Percentiles rank a stretch among this genome's conserved stretches.
These are phyloP conservation scores for Chlorodrepanis virens DNA, from an alignment of 2,113 vertebrate species.

Conservation along the genomic window DNA sequence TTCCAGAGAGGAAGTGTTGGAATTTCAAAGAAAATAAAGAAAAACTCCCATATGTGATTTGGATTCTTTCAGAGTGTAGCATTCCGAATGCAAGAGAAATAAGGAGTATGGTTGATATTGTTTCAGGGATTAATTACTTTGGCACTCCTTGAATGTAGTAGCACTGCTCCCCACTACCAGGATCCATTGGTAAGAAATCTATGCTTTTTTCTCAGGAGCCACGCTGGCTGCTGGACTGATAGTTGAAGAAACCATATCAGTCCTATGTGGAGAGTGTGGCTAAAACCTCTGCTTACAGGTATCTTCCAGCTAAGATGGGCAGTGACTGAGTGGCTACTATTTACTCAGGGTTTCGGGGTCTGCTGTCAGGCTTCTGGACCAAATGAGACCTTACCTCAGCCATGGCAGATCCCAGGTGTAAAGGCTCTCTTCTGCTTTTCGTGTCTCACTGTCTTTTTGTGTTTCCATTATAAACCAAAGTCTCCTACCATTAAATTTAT, in stretches of 20 bases:
- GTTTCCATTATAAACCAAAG: not conserved
- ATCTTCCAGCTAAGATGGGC: not conserved
- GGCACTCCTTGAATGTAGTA: not conserved
- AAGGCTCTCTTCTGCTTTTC: not conserved
- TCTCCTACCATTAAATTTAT: not conserved
- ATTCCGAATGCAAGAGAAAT: not conserved
- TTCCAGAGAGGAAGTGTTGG: not conserved
- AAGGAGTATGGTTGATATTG: not conserved
- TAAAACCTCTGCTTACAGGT: not conserved
- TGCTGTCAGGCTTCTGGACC: not conserved
- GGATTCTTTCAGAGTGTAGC: not conserved
- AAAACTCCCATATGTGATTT: not conserved
- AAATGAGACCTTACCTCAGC: not conserved
- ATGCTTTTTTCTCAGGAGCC: not conserved
- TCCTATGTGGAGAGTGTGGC: not conserved
- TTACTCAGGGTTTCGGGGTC: not conserved
- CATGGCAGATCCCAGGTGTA: not conserved
- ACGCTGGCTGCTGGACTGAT: not conserved
- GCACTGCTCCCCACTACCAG: not conserved
- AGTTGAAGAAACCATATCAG: not conserved
- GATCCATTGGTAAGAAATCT: not conserved
- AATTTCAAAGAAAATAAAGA: not conserved
- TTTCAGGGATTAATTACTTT: not conserved
- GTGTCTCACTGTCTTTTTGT: not conserved
- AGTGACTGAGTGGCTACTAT: not conserved